phyloP scores from a whole-genome alignment of 1,140 invertebrate genomes.

The Drosophila athabasca region DNA sequence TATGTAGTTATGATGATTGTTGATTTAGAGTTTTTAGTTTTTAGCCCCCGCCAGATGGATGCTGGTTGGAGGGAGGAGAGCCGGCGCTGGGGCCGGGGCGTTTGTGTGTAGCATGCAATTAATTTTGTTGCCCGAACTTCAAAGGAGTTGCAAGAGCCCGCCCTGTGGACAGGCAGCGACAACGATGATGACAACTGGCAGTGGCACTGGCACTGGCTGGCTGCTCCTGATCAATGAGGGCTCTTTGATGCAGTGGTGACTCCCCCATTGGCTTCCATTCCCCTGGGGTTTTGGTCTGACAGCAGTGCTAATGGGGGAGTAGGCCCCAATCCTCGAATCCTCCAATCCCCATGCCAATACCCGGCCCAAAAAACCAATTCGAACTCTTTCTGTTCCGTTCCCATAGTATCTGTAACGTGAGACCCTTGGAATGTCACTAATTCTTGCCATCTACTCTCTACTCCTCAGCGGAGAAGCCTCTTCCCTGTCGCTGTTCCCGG shows the following conservation, averaged over 20 bases:
- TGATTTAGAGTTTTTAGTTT: slow-evolving; percentile 75
- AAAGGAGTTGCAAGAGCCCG: slow-evolving; percentile 51
- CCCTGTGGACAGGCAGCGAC: slow-evolving; percentile 32
- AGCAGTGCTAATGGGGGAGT: slow-evolving; percentile 58
- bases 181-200: slow-evolving; percentile 43
- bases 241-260: slow-evolving; percentile 59
- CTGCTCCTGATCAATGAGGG: slow-evolving; percentile 50
- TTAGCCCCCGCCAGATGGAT: slow-evolving; percentile 30
- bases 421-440: slow-evolving; percentile 70
- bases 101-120: slow-evolving; percentile 73
- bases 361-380: slow-evolving; percentile 42
- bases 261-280: background rate
- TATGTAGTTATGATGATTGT: slow-evolving; percentile 76
- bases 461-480: background rate
- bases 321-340: slow-evolving; percentile 4
- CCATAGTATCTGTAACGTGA: slow-evolving; percentile 65
- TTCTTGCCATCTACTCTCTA: slow-evolving; percentile 8
- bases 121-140: slow-evolving; percentile 72
- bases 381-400: slow-evolving; percentile 55
- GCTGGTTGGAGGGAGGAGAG: slow-evolving; percentile 1
- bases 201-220: background rate
- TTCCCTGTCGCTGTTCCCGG: background rate
- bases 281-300: slow-evolving; percentile 37
- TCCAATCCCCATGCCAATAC: background rate
- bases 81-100: too few species aligned